These are phyloP conservation scores for Artemia sinica DNA, from an alignment of 2,888 invertebrate species.

Conservation along the genomic window DNA sequence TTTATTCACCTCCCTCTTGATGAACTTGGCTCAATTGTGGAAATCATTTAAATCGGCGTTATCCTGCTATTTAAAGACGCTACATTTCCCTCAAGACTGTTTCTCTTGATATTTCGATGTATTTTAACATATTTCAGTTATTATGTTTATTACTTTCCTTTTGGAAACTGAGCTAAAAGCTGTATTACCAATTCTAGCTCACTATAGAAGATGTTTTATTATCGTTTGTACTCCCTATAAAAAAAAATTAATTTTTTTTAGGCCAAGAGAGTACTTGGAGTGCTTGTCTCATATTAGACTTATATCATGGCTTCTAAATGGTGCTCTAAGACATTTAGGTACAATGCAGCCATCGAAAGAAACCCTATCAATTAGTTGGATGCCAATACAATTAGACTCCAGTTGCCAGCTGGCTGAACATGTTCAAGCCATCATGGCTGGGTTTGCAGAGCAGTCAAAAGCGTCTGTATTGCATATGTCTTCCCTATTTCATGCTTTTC, in stretches of 20 bases:
- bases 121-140: background rate
- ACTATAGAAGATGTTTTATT: background rate
- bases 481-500: conserved; percentile 88
- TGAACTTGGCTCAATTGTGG: too few relatives aligned
- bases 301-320: conserved; percentile 85
- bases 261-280: conserved; percentile 83
- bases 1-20: too few relatives aligned
- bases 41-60: too few relatives aligned
- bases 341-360: conserved; percentile 19
- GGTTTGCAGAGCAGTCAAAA: conserved; percentile 89
- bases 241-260: conserved; percentile 31
- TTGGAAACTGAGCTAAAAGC: background rate
- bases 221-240: conserved; percentile 14
- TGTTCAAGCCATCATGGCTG: conserved; percentile 85
- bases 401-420: conserved; percentile 93
- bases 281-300: conserved; percentile 85
- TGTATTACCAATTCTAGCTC: too few relatives aligned
- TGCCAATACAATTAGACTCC: conserved; percentile 86
- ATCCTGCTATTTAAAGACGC: too few relatives aligned
- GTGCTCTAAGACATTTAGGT: conserved; percentile 45
- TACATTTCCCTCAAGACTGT: too few relatives aligned
- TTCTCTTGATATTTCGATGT: background rate
- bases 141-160: conserved; percentile 14
- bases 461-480: conserved; percentile 85
- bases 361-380: conserved; percentile 32